Evolutionary conservation across 37 sponge, comb jelly and placozoan genomes (phyloP).

Genomic region (Eunapius fragilis): DNA sequence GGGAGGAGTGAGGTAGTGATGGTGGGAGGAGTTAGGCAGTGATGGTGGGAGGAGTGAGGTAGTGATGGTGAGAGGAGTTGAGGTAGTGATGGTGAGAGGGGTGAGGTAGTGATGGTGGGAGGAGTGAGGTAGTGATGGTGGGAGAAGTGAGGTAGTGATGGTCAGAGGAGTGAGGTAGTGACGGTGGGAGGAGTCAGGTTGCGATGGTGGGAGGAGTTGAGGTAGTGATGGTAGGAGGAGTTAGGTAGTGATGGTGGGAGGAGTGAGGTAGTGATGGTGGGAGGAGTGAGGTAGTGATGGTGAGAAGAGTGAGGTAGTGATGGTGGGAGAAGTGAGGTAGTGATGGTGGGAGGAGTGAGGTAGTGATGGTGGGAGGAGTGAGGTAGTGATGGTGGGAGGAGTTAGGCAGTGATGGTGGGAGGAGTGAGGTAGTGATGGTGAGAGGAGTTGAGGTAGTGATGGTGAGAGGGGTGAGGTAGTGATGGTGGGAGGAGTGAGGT

Average conservation of each 20-base stretch:
- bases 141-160: conserved; percentile 36
- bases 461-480: not conserved
- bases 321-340: conserved; percentile 2
- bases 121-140: not conserved
- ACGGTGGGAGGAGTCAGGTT: too few relatives aligned
- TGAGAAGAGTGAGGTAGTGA: not conserved
- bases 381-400: too few relatives aligned
- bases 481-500: not conserved
- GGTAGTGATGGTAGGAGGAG: too few relatives aligned
- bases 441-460: not conserved
- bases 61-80: not conserved
- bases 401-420: too few relatives aligned
- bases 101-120: not conserved
- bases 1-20: too few relatives aligned
- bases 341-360: conserved; percentile 69
- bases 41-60: too few relatives aligned
- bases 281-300: not conserved
- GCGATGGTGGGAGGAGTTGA: too few relatives aligned
- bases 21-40: too few relatives aligned
- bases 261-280: not conserved
- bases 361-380: too few relatives aligned
- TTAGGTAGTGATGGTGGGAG: too few relatives aligned
- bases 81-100: not conserved
- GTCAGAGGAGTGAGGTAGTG: conserved; percentile 59
- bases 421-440: too few relatives aligned